phyloP scores from a whole-genome alignment of 2,797 vertebrate species.

The Gephyroberyx darwinii region DNA sequence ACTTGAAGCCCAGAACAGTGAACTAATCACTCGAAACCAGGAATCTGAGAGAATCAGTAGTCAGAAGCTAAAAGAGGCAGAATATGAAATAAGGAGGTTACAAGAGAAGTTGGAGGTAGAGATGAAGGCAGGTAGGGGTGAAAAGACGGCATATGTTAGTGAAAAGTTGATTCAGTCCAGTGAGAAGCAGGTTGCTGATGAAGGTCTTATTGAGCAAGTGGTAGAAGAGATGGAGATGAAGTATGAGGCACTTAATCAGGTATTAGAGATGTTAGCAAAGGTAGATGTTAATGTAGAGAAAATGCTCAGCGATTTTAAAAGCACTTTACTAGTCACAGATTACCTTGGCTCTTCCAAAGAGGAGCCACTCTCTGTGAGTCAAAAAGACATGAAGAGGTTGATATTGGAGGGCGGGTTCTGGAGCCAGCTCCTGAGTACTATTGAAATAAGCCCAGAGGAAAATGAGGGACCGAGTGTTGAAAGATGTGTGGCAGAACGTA shows the following conservation, averaged over 20 bases:
- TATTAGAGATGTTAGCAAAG: slow-evolving; percentile 76
- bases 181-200: slow-evolving; percentile 62
- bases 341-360: slow-evolving; percentile 45
- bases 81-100: slow-evolving; percentile 67
- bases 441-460: slow-evolving; percentile 39
- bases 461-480: slow-evolving; percentile 41
- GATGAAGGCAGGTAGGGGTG: slow-evolving; percentile 35
- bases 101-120: slow-evolving; percentile 60
- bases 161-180: slow-evolving; percentile 47
- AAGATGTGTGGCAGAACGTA: slow-evolving; percentile 60
- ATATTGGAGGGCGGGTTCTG: slow-evolving; percentile 80
- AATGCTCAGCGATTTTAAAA: slow-evolving; percentile 65
- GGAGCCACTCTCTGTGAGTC: slow-evolving; percentile 51
- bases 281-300: slow-evolving; percentile 69
- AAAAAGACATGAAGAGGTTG: slow-evolving; percentile 48
- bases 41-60: slow-evolving; percentile 63
- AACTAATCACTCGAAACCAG: slow-evolving; percentile 67
- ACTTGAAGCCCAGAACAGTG: slow-evolving; percentile 70
- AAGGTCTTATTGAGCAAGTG: slow-evolving; percentile 73
- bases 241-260: slow-evolving; percentile 74
- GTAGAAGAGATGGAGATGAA: slow-evolving; percentile 76
- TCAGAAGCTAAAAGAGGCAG: slow-evolving; percentile 68
- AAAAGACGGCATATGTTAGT: slow-evolving; percentile 43
- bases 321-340: slow-evolving; percentile 67
- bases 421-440: slow-evolving; percentile 67